Evolutionary conservation across 2,888 invertebrate species (phyloP).

Genomic region (Shargacucullia verbasci): DNA sequence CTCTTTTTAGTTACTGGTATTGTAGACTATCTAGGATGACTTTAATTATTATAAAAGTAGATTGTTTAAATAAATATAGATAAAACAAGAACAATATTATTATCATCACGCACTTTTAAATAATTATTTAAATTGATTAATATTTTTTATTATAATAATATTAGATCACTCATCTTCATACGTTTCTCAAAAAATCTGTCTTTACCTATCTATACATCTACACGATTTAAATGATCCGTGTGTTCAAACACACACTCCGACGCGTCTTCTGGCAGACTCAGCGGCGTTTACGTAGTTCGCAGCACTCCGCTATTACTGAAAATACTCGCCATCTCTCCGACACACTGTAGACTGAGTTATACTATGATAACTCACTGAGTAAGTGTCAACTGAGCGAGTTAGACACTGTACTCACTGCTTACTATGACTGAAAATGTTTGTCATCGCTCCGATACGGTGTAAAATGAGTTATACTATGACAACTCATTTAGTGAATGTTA

Average conservation of each 20-base stretch:
- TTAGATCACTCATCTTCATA: too few species aligned
- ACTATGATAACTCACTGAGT: conserved; percentile 16
- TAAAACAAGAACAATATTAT: too few species aligned
- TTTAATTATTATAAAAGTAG: too few species aligned
- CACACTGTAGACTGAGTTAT: conserved; percentile 45
- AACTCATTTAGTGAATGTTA: conserved; percentile 6
- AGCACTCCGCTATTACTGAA: conserved; percentile 78
- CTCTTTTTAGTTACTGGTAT: too few species aligned
- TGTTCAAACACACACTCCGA: conserved; percentile 65
- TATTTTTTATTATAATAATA: too few species aligned
- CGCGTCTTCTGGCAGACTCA: conserved; percentile 81
- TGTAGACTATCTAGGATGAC: too few species aligned
- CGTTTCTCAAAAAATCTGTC: not conserved
- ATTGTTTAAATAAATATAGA: too few species aligned
- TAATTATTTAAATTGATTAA: too few species aligned
- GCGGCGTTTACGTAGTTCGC: conserved; percentile 84
- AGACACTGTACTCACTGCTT: conserved; percentile 17
- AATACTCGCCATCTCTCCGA: conserved; percentile 70
- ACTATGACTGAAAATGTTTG: conserved; percentile 85
- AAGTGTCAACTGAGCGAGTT: too few species aligned
- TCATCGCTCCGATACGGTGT: conserved; percentile 47
- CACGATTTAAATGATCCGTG: conserved; percentile 62
- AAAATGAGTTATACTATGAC: conserved; percentile 29
- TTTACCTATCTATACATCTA: conserved; percentile 28
- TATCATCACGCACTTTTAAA: too few species aligned